Evolutionary conservation across 2,797 vertebrate genomes (phyloP).

Genomic region (Denticeps clupeoides): DNA sequence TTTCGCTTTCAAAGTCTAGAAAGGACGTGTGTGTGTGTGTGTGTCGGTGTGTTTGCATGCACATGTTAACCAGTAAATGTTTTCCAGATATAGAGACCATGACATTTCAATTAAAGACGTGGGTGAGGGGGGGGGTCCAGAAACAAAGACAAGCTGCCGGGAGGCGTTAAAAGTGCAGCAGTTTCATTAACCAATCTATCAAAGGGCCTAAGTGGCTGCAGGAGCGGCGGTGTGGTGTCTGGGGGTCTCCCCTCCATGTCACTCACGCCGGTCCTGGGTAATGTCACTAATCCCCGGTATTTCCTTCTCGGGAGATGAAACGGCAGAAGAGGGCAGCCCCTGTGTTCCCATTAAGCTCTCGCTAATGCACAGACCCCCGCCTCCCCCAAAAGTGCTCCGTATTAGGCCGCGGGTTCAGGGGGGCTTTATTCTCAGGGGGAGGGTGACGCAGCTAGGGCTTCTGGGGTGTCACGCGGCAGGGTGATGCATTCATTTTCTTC

Average conservation of each 20-base stretch:
- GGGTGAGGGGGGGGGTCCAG: too few relatives aligned
- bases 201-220: constrained; percentile 23
- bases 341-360: constrained; percentile 1
- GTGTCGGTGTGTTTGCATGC: not conserved
- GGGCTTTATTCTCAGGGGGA: too few relatives aligned
- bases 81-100: too few relatives aligned
- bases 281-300: constrained; percentile 22
- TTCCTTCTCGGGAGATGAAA: constrained; percentile 20
- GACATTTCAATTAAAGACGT: too few relatives aligned
- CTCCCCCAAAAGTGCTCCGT: not conserved
- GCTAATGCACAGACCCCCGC: not conserved
- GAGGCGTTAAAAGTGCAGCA: constrained; percentile 38
- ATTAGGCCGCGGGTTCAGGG: too few relatives aligned
- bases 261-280: constrained; percentile 12
- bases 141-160: too few relatives aligned
- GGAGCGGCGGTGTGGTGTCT: constrained; percentile 13
- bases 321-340: constrained; percentile 7
- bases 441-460: too few relatives aligned
- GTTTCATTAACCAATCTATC: constrained; percentile 54
- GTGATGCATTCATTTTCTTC: too few relatives aligned
- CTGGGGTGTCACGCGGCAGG: too few relatives aligned
- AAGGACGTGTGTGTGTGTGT: not conserved
- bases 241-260: constrained; percentile 6
- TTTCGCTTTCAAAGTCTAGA: not conserved
- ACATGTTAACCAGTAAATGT: too few relatives aligned